phyloP scores from a whole-genome alignment of 2,113 vertebrate genomes.

The Mobula hypostoma region DNA sequence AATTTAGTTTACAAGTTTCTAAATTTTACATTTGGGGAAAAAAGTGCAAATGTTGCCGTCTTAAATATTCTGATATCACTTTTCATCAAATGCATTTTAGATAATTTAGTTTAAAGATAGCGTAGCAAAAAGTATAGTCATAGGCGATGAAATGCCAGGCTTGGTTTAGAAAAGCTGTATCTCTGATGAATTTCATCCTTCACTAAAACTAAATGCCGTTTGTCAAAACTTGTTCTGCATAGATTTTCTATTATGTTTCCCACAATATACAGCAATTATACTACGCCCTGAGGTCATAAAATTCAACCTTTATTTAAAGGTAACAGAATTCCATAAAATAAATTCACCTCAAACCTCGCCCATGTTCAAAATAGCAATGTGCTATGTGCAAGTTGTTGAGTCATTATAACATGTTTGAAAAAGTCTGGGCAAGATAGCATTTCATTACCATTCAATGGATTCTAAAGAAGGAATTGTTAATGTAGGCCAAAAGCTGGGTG shows the following conservation, averaged over 20 bases:
- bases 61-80: not conserved
- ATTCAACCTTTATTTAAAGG: not conserved
- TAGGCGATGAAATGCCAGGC: not conserved
- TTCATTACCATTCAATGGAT: no score
- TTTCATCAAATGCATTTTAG: not conserved
- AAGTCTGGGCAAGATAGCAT: no score
- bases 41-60: not conserved
- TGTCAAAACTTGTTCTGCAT: not conserved
- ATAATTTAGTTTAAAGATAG: not conserved
- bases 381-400: no score
- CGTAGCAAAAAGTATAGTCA: not conserved
- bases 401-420: no score
- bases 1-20: not conserved
- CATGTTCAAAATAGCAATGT: not conserved
- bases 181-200: not conserved
- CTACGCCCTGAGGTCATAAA: no score
- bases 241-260: not conserved
- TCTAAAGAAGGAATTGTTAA: not conserved
- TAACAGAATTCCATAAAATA: not conserved
- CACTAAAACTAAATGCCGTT: not conserved
- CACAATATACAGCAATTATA: no score
- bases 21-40: not conserved
- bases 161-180: not conserved
- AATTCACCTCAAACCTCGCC: not conserved
- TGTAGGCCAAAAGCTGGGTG: not conserved